Base-by-base conservation (phyloP, 2,113 vertebrate species). In the Ictalurus furcatus region DNA sequence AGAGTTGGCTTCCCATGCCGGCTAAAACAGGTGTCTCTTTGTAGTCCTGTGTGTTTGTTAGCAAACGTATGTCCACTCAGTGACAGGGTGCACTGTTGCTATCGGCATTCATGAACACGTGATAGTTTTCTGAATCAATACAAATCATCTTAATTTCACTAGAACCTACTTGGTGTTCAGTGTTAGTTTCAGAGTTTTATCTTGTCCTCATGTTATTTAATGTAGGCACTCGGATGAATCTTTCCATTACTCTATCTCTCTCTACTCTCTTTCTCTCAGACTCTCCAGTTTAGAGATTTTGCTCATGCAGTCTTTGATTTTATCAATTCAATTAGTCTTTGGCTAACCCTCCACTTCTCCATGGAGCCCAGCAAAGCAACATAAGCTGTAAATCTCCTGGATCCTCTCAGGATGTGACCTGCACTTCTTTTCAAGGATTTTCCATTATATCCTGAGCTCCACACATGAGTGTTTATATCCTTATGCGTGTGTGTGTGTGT, bases 311-410 rank as follows among this genome's bases (percentile, higher is more conserved):
- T 61, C 87, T 92, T 92, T 92, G 89, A 92, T 92, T 89, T 89
- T 85, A 85, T 90, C 91, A 85, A 74, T 92, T 91, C 89, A 92
- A 86, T 93, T 92, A 91, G 61, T 90, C 88, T 59, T 86, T 91
- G 85, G 88, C 90, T 89, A 90, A 80, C 73, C 87, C 81, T 85
- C 85, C 34, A 59, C 56, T 76, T 84, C 82, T 89, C 58, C 69
- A 74, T 88, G 80, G 83, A 86, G 58, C 86, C 34, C 30, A 58
- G 56, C 88, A 79, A 88, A 84, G 86, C 78, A 89, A 88, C 84
- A 90, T 90, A 88, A 88, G 80, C 88, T 69, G 59, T 88, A 89
- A 89, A 88, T 89, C 59, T 90, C 17, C 84, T 85, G 80, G 84
- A 87, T 88, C 79, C 88, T 86, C 80, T 88, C 71, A 89, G 79